Evolutionary conservation across 2,797 vertebrate species (phyloP).

Genomic region (Channallabes apus): DNA sequence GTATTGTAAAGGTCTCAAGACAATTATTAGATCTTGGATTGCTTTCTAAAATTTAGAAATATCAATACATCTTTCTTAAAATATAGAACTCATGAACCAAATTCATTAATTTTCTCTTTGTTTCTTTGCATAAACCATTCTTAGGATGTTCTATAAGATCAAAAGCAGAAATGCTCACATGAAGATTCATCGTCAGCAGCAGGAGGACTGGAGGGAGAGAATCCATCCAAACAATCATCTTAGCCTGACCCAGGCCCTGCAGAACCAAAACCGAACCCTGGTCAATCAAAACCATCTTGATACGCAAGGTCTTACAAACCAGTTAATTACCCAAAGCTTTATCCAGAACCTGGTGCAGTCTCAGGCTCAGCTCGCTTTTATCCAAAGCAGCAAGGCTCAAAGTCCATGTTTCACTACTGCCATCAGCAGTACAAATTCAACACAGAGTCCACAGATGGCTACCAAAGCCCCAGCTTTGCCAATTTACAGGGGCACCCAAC

Average conservation of each 20-base stretch:
- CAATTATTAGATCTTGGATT: neutral
- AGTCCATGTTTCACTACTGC: slow-evolving; percentile 46
- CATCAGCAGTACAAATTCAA: slow-evolving; percentile 43
- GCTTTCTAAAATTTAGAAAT: neutral
- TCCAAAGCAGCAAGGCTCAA: slow-evolving; percentile 60
- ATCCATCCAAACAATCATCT: slow-evolving; percentile 65
- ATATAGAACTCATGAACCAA: neutral
- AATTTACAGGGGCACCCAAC: slow-evolving; percentile 59
- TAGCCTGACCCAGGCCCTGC: slow-evolving; percentile 53
- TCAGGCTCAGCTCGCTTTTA: slow-evolving; percentile 61
- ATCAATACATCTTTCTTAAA: neutral
- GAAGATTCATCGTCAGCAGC: slow-evolving; percentile 82
- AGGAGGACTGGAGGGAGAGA: slow-evolving; percentile 75
- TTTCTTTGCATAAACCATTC: slow-evolving; percentile 2
- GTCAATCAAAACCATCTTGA: slow-evolving; percentile 63
- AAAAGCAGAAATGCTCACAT: slow-evolving; percentile 84
- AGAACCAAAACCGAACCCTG: slow-evolving; percentile 59
- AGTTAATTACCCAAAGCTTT: slow-evolving; percentile 62
- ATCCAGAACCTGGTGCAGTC: slow-evolving; percentile 60
- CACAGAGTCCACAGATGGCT: slow-evolving; percentile 52
- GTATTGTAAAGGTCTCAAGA: neutral
- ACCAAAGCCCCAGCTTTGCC: slow-evolving; percentile 42
- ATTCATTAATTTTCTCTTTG: neutral
- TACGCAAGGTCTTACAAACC: slow-evolving; percentile 63
- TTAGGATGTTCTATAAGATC: slow-evolving; percentile 83